Evolutionary conservation across 2,113 vertebrate species (phyloP), one percentile per base, ranked within the genome.

Genomic region (Oncorhynchus clarkii): DNA sequence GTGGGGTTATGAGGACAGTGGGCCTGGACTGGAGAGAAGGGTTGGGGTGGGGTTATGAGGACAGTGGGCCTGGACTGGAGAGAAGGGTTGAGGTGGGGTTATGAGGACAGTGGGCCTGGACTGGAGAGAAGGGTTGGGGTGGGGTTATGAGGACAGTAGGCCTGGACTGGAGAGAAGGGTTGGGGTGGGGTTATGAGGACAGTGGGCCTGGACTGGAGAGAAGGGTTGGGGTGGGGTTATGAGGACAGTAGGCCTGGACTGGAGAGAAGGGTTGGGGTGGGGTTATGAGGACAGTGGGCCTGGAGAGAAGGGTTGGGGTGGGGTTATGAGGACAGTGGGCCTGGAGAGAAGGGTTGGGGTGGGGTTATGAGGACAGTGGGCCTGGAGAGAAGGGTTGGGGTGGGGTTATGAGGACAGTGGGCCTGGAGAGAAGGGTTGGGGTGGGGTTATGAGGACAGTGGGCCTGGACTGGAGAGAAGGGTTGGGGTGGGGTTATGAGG

Each of bases 211-310:
- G 88, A 89, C 49, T 6, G 0, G 88, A 89, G 84, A 90, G 86
- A 87, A 94, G 91, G 82, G 91, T 78, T 0, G 34, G 75, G 45
- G 86, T 89, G 57, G 90, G 92, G 24, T 88, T 93, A 78, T 95
- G 89, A 86, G 73, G 59, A 60, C 20, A 60, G 85, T 20, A 7
- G 87, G 48, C 67, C 49, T 6, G 0, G 88, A 89, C 49, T 6
- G 0, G 88, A 89, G 84, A 90, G 86, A 87, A 94, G 90, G 81
- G 91, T 78, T 0, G 39, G 75, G 39, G 86, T 89, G 57, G 91
- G 92, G 24, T 88, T 93, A 78, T 95, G 89, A 86, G 73, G 59
- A 60, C 1, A 60, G 85, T 20, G 6, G 87, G 48, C 67, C 49
- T 6, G 0, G 88, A 89, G 84, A 90, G 86, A 87, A 94, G 91